Conservation (phyloP, 2,113 vertebrate species). For the Micromys minutus region DNA sequence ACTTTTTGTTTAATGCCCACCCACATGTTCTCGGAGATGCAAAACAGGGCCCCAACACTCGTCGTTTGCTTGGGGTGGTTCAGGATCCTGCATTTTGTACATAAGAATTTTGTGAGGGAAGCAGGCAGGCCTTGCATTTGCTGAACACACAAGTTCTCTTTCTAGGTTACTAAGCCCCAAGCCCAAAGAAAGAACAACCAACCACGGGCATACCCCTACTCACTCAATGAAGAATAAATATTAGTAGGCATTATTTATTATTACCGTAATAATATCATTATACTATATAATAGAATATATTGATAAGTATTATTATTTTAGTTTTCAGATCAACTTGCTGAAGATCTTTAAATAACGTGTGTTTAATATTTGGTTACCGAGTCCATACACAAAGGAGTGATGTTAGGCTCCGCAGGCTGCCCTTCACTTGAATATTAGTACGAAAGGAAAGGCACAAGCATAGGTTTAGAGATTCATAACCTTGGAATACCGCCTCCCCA, state of each 20-base stretch:
- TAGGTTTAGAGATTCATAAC: neutral
- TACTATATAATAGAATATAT: too few relatives aligned
- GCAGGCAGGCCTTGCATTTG: neutral
- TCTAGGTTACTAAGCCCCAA: neutral
- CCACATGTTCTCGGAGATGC: neutral
- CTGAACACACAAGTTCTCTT: neutral
- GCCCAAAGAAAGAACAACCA: neutral
- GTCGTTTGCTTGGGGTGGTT: neutral
- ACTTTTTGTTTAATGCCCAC: neutral
- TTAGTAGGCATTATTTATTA: neutral
- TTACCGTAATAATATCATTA: neutral
- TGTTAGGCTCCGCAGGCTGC: neutral
- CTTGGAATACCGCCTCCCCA: neutral
- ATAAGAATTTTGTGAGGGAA: neutral
- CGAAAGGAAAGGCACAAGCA: neutral
- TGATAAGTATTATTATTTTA: neutral
- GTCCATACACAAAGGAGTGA: too few relatives aligned
- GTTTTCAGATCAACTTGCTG: neutral
- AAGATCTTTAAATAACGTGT: conserved; percentile 17
- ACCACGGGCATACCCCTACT: neutral
- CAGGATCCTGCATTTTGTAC: neutral
- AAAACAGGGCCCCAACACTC: neutral
- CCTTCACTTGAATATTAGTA: neutral
- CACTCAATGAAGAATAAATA: neutral
- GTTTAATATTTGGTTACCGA: neutral